These are phyloP conservation scores for Tipula helvola DNA, from an alignment of 2,888 invertebrate genomes.

Conservation along the genomic window DNA sequence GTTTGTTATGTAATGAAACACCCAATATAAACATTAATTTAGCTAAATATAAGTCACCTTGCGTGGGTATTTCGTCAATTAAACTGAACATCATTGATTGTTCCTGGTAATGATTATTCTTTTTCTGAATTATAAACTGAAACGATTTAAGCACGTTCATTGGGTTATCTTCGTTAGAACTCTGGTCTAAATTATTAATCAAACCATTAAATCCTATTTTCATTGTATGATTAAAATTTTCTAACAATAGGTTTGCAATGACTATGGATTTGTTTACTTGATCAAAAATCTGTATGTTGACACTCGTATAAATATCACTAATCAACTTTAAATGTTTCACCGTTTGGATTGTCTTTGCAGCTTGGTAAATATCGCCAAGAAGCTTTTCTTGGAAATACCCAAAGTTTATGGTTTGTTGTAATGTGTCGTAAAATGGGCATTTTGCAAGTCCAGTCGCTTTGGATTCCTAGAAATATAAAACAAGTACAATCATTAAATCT, in stretches of 20 bases:
- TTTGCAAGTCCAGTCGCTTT: background rate
- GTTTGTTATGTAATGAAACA: background rate
- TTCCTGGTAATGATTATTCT: background rate
- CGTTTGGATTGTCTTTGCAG: background rate
- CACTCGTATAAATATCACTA: background rate
- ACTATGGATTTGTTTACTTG: background rate
- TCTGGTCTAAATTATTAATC: background rate
- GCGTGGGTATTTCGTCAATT: background rate
- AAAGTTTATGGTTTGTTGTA: background rate
- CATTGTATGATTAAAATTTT: background rate
- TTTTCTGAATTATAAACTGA: background rate
- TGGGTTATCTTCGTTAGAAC: background rate
- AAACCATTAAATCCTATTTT: background rate
- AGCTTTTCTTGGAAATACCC: background rate
- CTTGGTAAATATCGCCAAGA: background rate
- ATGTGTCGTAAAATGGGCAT: background rate
- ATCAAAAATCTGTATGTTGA: background rate
- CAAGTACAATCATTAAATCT: background rate
- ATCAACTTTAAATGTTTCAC: background rate
- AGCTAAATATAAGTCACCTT: background rate
- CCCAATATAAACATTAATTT: background rate
- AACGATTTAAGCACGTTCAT: background rate
- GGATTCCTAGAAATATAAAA: background rate
- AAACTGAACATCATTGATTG: background rate
- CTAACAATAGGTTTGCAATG: background rate